Base-by-base conservation (phyloP, 2,797 vertebrate species). In the Clamator glandarius region DNA sequence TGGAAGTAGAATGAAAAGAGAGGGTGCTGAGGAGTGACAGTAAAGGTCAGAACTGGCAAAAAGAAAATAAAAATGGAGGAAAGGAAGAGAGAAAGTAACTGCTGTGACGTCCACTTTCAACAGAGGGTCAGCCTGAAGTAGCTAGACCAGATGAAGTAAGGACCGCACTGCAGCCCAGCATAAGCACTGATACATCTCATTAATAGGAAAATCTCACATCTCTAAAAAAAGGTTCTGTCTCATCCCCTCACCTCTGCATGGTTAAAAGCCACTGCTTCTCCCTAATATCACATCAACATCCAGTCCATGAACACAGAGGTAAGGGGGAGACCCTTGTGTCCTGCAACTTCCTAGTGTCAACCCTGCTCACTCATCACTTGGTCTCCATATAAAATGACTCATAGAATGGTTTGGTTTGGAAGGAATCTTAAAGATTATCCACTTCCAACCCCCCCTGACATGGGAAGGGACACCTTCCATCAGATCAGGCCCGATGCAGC, bases 301-400 rank as follows among this genome's bases (percentile, higher is more conserved):
- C 39, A 46, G 8, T 23, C 19, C 42, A 3, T 33, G 58, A 86
- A 50, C 19, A 39, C 33, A 36, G 41, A 35, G 36, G 26, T 46
- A 55, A 11, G n/a, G n/a, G 20, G 29, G 12, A 73, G 11, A 33
- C 10, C 46, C 70, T 26, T 5, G 1, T 3, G 2, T 54, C 25
- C 55, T 73, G 19, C 25, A 31, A 8, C 9, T 16, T 54, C 21
- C 15, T 67, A 0, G 29, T 46, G 20, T 48, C 48, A 14, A 44
- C 19, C 31, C 25, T n/a, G 18, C 33, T 54, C 24, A 0, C 46
- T 63, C 19, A 15, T 42, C 44, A 44, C 31, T 20, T 11, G 1
- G 8, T 54, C 25, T 61, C 31, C 36, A 16, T 3, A 50, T 44
- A 44, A 42, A 44, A 44, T 44, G 42, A 44, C 15, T 44, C 42